Percentiles rank a stretch among this genome's conserved stretches.
Conservation (phyloP, 2,113 vertebrate species). For the Cyrtonyx montezumae region DNA sequence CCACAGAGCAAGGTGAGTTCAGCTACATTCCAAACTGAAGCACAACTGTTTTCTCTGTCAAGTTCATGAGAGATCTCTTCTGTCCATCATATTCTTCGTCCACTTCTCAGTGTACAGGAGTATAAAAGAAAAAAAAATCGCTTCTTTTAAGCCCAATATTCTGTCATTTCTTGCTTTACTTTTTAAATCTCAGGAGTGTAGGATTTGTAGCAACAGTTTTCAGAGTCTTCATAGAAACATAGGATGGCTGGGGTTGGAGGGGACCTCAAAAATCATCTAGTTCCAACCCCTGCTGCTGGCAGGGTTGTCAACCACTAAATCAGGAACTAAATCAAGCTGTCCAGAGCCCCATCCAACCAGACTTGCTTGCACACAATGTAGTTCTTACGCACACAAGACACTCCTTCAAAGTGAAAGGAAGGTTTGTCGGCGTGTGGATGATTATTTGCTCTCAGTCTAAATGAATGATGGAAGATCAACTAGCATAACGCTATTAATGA, state of each 20-base stretch:
- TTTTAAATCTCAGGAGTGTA: not conserved
- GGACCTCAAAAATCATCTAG: too few relatives aligned
- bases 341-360: too few relatives aligned
- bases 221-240: too few relatives aligned
- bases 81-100: not conserved
- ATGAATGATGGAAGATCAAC: not conserved
- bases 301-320: too few relatives aligned
- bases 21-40: not conserved
- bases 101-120: fast-evolving
- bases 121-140: not conserved
- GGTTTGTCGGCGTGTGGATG: fast-evolving
- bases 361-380: fast-evolving
- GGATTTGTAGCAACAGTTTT: not conserved
- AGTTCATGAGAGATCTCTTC: not conserved
- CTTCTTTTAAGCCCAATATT: not conserved
- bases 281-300: too few relatives aligned
- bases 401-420: not conserved
- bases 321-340: too few relatives aligned
- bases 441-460: not conserved
- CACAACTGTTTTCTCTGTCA: not conserved
- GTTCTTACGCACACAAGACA: not conserved
- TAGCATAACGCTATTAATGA: not conserved
- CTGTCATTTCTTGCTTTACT: not conserved
- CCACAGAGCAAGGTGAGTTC: not conserved
- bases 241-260: too few relatives aligned